phyloP scores from a whole-genome alignment of 2,888 invertebrate genomes.

The Tetramorium bicarinatum region DNA sequence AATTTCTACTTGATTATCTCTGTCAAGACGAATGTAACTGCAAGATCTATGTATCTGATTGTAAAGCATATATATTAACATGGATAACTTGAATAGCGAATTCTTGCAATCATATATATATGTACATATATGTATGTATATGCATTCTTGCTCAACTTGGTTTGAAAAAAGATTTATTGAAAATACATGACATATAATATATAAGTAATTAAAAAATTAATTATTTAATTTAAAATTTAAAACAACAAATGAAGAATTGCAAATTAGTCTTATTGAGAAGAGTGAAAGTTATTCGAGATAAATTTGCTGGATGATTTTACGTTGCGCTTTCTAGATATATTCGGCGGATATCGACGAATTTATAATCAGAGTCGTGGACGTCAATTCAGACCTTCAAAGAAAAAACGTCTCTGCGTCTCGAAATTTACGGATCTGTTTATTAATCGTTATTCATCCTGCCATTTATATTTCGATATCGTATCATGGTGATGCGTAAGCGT shows the following conservation, averaged over 20 bases:
- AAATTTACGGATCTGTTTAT: constrained; percentile 36
- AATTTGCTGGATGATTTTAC: neutral
- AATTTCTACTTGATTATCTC: neutral
- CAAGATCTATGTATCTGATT: too few relatives aligned
- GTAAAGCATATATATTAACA: neutral
- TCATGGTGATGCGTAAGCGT: constrained; percentile 36
- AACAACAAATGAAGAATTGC: neutral
- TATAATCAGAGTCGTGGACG: neutral
- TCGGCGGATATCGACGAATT: neutral
- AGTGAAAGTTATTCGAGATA: constrained; percentile 14
- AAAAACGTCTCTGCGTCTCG: neutral
- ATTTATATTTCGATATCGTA: constrained; percentile 68
- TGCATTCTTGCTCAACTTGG: neutral
- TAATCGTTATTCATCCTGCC: constrained; percentile 65
- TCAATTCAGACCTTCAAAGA: neutral
- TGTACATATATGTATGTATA: too few relatives aligned
- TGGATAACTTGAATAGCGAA: neutral
- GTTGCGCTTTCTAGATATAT: neutral
- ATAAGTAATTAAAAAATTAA: neutral
- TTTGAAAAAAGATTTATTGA: neutral
- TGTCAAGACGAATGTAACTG: neutral
- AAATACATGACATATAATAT: neutral
- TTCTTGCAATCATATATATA: neutral
- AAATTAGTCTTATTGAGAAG: neutral
- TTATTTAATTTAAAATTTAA: neutral